Evolutionary conservation across 2,797 vertebrate genomes (phyloP).

Genomic region (Limosa lapponica): DNA sequence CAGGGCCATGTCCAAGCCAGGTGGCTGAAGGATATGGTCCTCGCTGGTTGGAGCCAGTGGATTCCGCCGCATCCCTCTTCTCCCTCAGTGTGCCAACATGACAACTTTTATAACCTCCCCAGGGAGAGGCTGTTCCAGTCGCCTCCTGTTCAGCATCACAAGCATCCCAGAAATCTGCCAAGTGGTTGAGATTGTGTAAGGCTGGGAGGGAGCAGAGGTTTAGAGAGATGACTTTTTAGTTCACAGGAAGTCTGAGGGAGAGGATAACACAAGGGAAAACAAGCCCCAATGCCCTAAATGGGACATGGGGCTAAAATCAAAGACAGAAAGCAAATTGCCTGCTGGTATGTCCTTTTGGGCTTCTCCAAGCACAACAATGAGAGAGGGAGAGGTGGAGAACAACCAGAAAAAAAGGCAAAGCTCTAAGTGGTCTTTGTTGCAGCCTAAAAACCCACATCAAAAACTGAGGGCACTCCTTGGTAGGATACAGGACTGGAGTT

Average conservation of each 20-base stretch:
- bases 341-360: not conserved
- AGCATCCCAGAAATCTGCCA: slow-evolving; percentile 64
- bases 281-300: not conserved
- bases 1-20: not conserved
- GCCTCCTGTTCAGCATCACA: slow-evolving; percentile 56
- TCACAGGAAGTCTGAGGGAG: slow-evolving; percentile 27
- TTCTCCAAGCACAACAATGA: not conserved
- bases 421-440: not conserved
- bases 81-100: slow-evolving; percentile 21
- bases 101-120: slow-evolving; percentile 59
- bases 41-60: not conserved
- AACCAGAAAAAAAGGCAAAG: not conserved
- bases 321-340: slow-evolving; percentile 13
- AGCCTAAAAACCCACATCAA: not conserved
- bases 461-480: not conserved
- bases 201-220: slow-evolving; percentile 59
- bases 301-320: not conserved
- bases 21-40: not conserved
- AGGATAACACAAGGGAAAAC: slow-evolving; percentile 22
- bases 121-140: slow-evolving; percentile 43
- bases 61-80: not conserved
- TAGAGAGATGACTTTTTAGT: slow-evolving; percentile 9
- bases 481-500: not conserved
- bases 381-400: not conserved
- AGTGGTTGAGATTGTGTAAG: slow-evolving; percentile 68